phyloP scores from a whole-genome alignment of 1,140 invertebrate species.

The Mya arenaria region DNA sequence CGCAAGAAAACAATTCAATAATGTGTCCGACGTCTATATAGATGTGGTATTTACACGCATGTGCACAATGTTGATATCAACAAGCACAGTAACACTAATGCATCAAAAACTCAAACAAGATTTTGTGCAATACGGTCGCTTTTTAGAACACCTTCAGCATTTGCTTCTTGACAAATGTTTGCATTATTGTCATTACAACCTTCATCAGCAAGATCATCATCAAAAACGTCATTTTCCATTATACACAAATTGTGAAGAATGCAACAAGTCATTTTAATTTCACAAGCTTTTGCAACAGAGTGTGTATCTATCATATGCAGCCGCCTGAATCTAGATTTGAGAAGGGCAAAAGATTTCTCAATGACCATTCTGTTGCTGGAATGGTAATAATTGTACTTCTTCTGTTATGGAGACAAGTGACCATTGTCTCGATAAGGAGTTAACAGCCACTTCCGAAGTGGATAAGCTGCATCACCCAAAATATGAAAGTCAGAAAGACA shows the following conservation, averaged over 20 bases:
- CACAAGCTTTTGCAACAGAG: slow-evolving; percentile 64
- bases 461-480: slow-evolving; percentile 58
- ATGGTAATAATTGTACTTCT: slow-evolving; percentile 68
- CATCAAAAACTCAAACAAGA: not conserved
- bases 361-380: slow-evolving; percentile 68
- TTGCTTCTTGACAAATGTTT: not conserved
- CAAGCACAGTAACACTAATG: no score
- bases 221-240: slow-evolving; percentile 24
- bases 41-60: no score
- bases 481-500: slow-evolving; percentile 28
- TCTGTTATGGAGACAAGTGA: slow-evolving; percentile 68
- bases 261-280: slow-evolving; percentile 63
- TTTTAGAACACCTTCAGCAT: not conserved
- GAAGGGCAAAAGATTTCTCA: slow-evolving; percentile 69
- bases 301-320: slow-evolving; percentile 66
- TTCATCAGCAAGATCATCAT: slow-evolving; percentile 31
- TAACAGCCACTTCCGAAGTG: slow-evolving; percentile 52
- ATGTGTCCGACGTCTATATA: no score
- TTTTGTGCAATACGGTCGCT: not conserved
- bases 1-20: no score
- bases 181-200: not conserved
- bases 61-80: no score
- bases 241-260: slow-evolving; percentile 78
- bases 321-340: slow-evolving; percentile 73
- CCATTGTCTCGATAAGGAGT: slow-evolving; percentile 61